Evolutionary conservation across 64 coral and sea anemone genomes (phyloP).

Genomic region (Hydrozoanthus tunicans): DNA sequence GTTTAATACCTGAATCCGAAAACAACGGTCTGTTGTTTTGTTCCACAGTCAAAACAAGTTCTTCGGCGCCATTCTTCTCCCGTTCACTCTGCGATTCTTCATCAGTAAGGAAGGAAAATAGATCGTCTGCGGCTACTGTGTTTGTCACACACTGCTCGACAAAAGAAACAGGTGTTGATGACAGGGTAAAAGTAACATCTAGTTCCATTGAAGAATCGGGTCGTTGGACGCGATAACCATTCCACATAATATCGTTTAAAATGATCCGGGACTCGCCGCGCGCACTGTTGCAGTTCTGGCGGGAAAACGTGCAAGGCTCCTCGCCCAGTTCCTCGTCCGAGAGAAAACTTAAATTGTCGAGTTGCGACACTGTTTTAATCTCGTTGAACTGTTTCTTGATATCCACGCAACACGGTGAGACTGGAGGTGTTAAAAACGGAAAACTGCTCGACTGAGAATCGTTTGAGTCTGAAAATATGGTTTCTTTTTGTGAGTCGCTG

Average conservation of each 20-base stretch:
- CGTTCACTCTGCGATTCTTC: background rate
- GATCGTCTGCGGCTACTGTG: background rate
- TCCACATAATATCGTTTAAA: constrained; percentile 60
- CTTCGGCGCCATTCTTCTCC: background rate
- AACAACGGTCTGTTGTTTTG: background rate
- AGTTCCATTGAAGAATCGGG: constrained; percentile 35
- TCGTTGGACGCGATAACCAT: background rate
- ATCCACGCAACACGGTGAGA: background rate
- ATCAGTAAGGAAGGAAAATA: background rate
- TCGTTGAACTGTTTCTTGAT: background rate
- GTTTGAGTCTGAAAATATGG: background rate
- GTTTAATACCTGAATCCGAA: constrained; percentile 12
- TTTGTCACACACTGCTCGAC: constrained; percentile 1
- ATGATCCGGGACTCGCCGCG: background rate
- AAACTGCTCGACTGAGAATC: background rate
- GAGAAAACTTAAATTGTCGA: background rate
- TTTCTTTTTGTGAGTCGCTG: background rate
- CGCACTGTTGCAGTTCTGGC: background rate
- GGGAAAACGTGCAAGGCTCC: background rate
- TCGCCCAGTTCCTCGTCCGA: constrained; percentile 34
- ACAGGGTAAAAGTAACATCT: constrained; percentile 1
- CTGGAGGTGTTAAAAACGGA: constrained; percentile 27
- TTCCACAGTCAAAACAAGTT: constrained; percentile 24
- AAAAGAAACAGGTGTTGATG: constrained; percentile 28
- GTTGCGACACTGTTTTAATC: background rate